Evolutionary conservation across 2,797 vertebrate species (phyloP).

Genomic region (Cossypha polioptera): DNA sequence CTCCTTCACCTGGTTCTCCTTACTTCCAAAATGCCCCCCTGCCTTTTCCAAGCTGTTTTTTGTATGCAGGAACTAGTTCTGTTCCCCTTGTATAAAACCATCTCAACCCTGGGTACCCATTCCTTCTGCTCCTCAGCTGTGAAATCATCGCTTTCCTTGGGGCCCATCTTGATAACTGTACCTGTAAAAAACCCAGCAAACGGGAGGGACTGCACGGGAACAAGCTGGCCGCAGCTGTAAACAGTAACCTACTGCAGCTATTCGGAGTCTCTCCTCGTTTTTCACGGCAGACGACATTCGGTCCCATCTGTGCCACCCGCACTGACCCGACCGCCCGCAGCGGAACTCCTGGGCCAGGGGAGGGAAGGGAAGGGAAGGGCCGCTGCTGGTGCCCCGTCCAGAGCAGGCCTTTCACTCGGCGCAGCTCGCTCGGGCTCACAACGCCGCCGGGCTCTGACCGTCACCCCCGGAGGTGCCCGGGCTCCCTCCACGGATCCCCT

Average conservation of each 20-base stretch:
- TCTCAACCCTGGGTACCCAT: neutral
- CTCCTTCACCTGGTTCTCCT: neutral
- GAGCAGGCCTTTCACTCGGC: neutral
- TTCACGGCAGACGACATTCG: neutral
- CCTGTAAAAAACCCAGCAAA: neutral
- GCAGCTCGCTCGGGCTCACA: neutral
- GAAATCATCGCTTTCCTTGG: neutral
- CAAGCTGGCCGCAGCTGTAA: neutral
- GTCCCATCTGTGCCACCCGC: neutral
- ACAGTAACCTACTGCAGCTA: neutral
- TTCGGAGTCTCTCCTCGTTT: neutral
- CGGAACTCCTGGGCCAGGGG: neutral
- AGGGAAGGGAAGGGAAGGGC: neutral
- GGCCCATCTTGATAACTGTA: neutral
- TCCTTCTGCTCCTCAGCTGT: neutral
- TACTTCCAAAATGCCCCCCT: neutral
- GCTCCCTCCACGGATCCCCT: neutral
- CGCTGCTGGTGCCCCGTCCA: neutral
- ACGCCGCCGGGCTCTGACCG: neutral
- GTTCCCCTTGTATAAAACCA: neutral
- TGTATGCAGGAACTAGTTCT: neutral
- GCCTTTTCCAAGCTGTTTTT: neutral
- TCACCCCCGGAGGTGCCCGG: neutral
- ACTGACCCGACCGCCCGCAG: neutral
- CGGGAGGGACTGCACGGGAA: accelerated